Percentiles rank a stretch among this genome's conserved stretches.
These are phyloP conservation scores for Alligator mississippiensis DNA, from an alignment of 2,113 vertebrate genomes.

Conservation along the genomic window DNA sequence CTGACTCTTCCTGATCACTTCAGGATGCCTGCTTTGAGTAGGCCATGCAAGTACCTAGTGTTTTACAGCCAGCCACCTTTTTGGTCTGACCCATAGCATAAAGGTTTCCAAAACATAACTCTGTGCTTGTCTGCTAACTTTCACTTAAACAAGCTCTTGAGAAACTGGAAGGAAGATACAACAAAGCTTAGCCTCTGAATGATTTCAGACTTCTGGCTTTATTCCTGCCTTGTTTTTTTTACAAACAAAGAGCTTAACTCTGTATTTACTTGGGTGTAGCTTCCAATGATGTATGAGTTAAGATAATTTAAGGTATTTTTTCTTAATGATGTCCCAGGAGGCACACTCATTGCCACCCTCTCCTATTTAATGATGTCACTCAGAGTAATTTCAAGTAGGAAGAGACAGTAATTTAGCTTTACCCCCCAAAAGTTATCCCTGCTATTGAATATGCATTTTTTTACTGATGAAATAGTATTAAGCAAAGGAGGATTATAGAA, in stretches of 20 bases:
- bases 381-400: constrained; percentile 46
- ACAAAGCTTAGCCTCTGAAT: background rate
- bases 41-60: background rate
- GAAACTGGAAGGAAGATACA: constrained; percentile 44
- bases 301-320: background rate
- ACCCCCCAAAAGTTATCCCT: background rate
- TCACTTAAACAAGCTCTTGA: background rate
- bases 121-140: constrained; percentile 19
- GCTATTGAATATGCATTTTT: background rate
- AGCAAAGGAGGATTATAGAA: background rate
- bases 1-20: background rate
- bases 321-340: constrained; percentile 34
- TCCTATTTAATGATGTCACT: constrained; percentile 28
- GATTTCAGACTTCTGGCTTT: constrained; percentile 30
- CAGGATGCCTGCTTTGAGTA: background rate
- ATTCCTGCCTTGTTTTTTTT: constrained; percentile 56
- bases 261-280: constrained; percentile 41
- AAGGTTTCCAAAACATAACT: constrained; percentile 29
- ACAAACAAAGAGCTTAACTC: constrained; percentile 39
- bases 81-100: background rate
- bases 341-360: constrained; percentile 26
- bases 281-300: constrained; percentile 14
- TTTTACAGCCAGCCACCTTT: background rate
- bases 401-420: constrained; percentile 9
- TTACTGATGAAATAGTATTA: background rate